Evolutionary conservation across 2,113 vertebrate genomes (phyloP), one percentile per base, ranked within the genome.

Genomic region (Hydropotes inermis): DNA sequence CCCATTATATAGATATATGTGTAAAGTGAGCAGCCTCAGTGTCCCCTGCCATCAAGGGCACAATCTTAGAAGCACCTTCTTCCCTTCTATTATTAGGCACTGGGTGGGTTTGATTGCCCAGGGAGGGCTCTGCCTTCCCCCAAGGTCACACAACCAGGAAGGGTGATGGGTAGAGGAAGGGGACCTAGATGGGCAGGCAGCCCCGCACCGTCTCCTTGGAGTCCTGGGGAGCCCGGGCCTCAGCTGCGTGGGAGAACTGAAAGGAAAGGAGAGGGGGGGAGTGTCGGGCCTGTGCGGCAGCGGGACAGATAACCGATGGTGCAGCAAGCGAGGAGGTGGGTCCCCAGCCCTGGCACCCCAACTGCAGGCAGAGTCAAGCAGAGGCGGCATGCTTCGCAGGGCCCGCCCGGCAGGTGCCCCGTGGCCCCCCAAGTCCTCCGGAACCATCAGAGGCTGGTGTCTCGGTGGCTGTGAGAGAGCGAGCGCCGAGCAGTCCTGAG

Each of bases 141-240:
- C 76, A 83, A 81, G 58, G 50, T 88, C 95, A 92, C 95, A 97
- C 55, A 94, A 93, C 86, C 60, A 82, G 25, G 45, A 87, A 95
- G 33, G 50, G 52, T 76, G 74, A 13, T 19, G 84, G 54, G 30
- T 10, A 70, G 82, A 82, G n/a, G 23, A 58, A 89, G 74, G 92
- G 79, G 85, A 94, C 79, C 97, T 98, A 98, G 98, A 98, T 97
- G 98, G 98, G 97, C 94, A 98, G 94, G 86, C 98, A 98, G 93
- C 97, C 98, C 98, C 84, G 79, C 87, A 96, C 96, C 60, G 50
- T 96, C 91, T 98, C 98, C 98, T 98, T 98, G 95, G 88, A 97
- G 94, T 98, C 98, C 96, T 98, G 97, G 87, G 98, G 96, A 87
- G 96, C 93, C 79, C 16, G 95, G 96, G 96, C 98, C 94, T 97